phyloP scores from a whole-genome alignment of 2,797 vertebrate species.

The Kryptopterus vitreolus region DNA sequence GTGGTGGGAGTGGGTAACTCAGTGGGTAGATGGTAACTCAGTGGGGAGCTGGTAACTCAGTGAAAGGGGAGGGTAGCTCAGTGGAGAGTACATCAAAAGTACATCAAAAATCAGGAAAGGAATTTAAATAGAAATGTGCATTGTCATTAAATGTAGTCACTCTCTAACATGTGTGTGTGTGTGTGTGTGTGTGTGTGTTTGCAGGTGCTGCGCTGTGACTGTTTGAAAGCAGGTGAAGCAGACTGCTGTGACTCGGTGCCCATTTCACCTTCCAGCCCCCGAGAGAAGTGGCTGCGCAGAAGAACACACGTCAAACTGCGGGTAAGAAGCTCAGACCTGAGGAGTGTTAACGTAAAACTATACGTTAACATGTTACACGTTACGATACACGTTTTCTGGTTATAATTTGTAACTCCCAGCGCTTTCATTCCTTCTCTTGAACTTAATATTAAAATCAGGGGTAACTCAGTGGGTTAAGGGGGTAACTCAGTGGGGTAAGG shows the following conservation, averaged over 20 bases:
- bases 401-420: no score
- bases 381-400: not conserved
- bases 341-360: not conserved
- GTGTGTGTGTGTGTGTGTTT: not conserved
- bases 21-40: no score
- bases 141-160: not conserved
- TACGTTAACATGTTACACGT: no score
- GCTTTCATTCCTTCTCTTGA: no score
- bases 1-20: no score
- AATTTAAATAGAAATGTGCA: not conserved
- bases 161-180: conserved; percentile 8
- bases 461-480: no score
- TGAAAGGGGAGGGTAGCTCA: no score
- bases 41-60: no score
- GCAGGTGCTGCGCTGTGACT: conserved; percentile 84
- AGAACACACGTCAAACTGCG: conserved; percentile 84
- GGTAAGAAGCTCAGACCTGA: conserved; percentile 61
- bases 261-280: conserved; percentile 80
- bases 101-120: not conserved
- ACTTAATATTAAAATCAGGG: no score
- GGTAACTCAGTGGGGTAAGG: no score
- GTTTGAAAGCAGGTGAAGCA: conserved; percentile 70
- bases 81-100: no score
- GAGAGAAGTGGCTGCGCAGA: conserved; percentile 85
- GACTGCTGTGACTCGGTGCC: conserved; percentile 68